Evolutionary conservation across 2,113 vertebrate species (phyloP), one percentile per base, ranked within the genome.

Genomic region (Meleagris gallopavo): DNA sequence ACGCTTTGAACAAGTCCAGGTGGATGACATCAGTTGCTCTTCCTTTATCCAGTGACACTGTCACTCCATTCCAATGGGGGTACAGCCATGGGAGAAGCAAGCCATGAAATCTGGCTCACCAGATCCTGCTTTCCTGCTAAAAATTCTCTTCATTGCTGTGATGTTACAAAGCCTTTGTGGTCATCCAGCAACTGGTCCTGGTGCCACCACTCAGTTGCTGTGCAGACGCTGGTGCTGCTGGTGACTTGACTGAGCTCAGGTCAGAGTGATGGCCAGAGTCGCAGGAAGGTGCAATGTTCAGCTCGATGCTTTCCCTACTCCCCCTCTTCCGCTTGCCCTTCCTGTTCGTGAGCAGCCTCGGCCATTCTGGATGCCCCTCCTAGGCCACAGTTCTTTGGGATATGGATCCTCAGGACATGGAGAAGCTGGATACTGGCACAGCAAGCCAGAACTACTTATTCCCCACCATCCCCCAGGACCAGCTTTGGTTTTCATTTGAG

Each of bases 331-430:
- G 6, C 8, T 1, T 4, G 11, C 29, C 5, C 11, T 6, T 30
- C 40, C 22, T 67, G 29, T 5, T 41, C 13, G 22, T 16, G 0
- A 0, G 60, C n/a, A 72, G 30, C 66, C 27, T 43, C 0, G 0
- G 19, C 75, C 27, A 6, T 40, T 24, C 14, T 61, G 64, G 38
- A 16, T 4, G 0, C 10, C 29, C 36, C 0, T 0, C 36, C 70
- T 27, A 54, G 25, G 22, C n/a, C 38, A 60, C 0, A 0, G 2
- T 65, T 54, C 8, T 2, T 0, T 3, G 43, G 48, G 22, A 60
- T 1, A 10, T 15, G 27, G 34, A 20, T 10, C 7, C 1, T n/a
- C 25, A 10, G 24, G 18, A 64, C 10, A 22, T 24, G 38, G 3
- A 38, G 25, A 8, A 1, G 32, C 60, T 52, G 11, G 14, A 29